Percentiles rank a stretch among this genome's conserved stretches.
Conservation (phyloP, 1,140 invertebrate genomes). For the Adelges cooleyi region DNA sequence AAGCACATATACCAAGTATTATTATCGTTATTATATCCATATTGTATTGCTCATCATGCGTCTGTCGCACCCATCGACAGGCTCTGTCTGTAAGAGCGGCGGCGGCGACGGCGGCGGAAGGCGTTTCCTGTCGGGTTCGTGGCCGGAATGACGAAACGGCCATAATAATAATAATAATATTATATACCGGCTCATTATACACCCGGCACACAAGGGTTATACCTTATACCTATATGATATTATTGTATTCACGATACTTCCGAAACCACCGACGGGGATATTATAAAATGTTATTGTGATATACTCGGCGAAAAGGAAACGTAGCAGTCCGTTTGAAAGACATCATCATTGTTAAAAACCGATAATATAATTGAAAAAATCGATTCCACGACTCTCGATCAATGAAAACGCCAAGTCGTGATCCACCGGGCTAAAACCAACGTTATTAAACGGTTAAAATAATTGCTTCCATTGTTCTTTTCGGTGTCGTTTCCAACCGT, state of each 20-base stretch:
- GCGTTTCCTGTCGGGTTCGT: conserved; percentile 28
- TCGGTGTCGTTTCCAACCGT: background rate
- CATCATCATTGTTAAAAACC: too few species aligned
- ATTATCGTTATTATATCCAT: too few species aligned
- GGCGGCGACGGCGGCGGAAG: conserved; percentile 18
- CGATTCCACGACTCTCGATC: conserved; percentile 2
- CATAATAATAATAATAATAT: too few species aligned
- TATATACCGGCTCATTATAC: background rate
- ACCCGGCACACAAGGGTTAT: background rate
- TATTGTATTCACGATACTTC: too few species aligned
- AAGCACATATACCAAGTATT: too few species aligned
- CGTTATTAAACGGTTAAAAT: conserved; percentile 6
- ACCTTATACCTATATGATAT: too few species aligned
- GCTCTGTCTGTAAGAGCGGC: background rate
- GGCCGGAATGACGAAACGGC: conserved; percentile 19
- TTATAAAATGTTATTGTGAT: background rate
- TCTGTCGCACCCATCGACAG: background rate
- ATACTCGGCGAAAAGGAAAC: background rate
- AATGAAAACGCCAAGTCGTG: background rate
- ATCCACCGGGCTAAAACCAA: background rate
- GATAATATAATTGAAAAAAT: too few species aligned
- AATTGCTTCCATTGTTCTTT: conserved; percentile 17
- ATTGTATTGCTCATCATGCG: conserved; percentile 1
- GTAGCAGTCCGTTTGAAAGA: background rate
- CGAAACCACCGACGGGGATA: too few species aligned